Evolutionary conservation across 2,888 invertebrate species (phyloP), one percentile per base, ranked within the genome.

Genomic region (Chydorus sphaericus): DNA sequence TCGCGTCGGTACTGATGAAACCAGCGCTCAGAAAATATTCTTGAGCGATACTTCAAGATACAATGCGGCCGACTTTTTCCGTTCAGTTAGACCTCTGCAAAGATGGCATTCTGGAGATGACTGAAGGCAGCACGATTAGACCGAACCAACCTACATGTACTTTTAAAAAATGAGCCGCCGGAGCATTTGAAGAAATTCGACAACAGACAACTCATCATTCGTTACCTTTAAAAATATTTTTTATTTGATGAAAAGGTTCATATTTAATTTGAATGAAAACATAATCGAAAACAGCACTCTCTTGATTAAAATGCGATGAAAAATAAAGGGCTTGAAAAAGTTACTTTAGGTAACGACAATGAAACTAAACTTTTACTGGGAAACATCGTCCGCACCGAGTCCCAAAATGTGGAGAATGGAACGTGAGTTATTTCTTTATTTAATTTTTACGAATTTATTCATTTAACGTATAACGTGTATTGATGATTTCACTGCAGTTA

Each of bases 131-230:
- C n/a, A 54, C 54, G 8, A 30, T 30, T 20, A 18, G 16, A 11
- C 20, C 28, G 6, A 31, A 31, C 14, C 14, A 29, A 11, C 23
- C 48, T 8, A 20, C 14, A 30, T 29, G 39, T 11, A 23, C 31
- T 26, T 48, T 20, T 14, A 16, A 44, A 30, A 29, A 30, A 3
- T 30, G 29, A 1, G 44, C n/a, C n/a, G n/a, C n/a, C 29, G 14
- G 48, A 54, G 3, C 20, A 38, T 14, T 67, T 73, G n/a, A 72
- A 74, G 54, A 78, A 78, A 62, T 75, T 77, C 58, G 73, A 73
- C 64, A 77, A 75, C 50, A 78, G 78, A 53, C 70, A 75, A 61
- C 76, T 79, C 26, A 69, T 71, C 60, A 67, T 78, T 0, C 76
- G 77, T 78, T 78, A 55, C n/a, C n/a, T n/a, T n/a, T n/a, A n/a